Evolutionary conservation across 2,888 invertebrate species (phyloP), one percentile per base, ranked within the genome.

Genomic region (Apomyelois bistriatella): DNA sequence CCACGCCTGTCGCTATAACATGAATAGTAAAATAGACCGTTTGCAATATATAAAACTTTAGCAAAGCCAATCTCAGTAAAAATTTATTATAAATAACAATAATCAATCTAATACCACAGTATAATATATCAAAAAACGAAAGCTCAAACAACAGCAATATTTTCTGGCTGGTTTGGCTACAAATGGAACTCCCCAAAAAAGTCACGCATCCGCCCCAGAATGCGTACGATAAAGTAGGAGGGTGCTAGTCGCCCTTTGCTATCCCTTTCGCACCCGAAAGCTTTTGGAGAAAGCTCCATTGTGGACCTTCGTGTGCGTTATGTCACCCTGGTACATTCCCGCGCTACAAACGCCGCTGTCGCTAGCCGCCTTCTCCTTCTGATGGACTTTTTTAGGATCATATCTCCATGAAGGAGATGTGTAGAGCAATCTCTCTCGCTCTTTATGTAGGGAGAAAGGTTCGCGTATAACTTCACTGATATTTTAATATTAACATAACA

Each of bases 281-380:
- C 86, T 89, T 88, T 52, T 79, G 55, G 53, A 46, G 59, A 70
- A 76, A 86, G 85, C 86, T 87, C 62, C 59, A 55, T 57, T 59
- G 57, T 46, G 72, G 54, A 43, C 22, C 78, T 80, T 72, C 68
- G 59, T 48, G 17, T 12, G 41, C 13, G 54, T 58, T 71, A 70
- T 84, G 81, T 22, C 56, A 55, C 66, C 87, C 82, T 90, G 80
- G 87, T 90, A 88, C 62, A 78, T 87, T 90, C 87, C 86, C 89
- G 89, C 90, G 89, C 71, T 73, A 67, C 70, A 69, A 76, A 74
- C 84, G 76, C 73, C 84, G 76, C 76, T 90, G 90, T 90, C 90
- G 88, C 89, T 90, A 89, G 88, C 89, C 87, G 89, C 90, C 22
- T 90, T 80, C 89, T 86, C 86, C 81, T 85, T 84, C 79, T 80